These are phyloP conservation scores for Smutsia temminckii DNA, from an alignment of 2,797 vertebrate genomes.

Conservation along the genomic window DNA sequence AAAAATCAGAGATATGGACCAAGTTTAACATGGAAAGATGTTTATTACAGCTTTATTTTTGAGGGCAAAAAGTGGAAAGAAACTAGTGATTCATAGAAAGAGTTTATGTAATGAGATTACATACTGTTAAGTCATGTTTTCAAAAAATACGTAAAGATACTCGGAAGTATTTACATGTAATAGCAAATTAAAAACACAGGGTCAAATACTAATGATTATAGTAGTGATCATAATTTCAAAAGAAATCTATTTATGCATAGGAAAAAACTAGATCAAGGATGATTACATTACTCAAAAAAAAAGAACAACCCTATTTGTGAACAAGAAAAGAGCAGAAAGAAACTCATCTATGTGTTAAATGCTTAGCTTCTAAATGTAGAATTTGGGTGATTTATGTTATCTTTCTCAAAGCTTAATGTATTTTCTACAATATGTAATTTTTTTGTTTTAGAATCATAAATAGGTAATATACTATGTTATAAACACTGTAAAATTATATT, in stretches of 20 bases:
- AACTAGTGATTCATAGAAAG: not conserved
- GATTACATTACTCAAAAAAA: too few species aligned
- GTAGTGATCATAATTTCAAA: not conserved
- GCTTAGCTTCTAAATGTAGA: not conserved
- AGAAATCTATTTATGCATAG: not conserved
- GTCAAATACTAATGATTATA: not conserved
- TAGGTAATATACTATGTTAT: not conserved
- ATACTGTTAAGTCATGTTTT: not conserved
- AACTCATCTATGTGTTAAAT: not conserved
- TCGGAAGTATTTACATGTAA: not conserved
- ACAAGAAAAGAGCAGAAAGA: not conserved
- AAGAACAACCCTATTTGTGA: too few species aligned
- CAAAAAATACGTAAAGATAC: not conserved
- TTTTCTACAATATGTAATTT: not conserved
- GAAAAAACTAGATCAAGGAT: not conserved
- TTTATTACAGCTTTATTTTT: constrained; percentile 19
- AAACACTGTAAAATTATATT: not conserved
- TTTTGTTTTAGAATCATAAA: constrained; percentile 33
- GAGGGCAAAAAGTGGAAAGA: constrained; percentile 6
- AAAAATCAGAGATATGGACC: not conserved
- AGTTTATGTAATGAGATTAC: not conserved
- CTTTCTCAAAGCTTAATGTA: not conserved
- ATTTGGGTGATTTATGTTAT: constrained; percentile 29
- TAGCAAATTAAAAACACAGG: not conserved
- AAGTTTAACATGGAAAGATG: not conserved